These are phyloP conservation scores for Calonectris borealis DNA, from an alignment of 2,113 vertebrate genomes.

Conservation along the genomic window DNA sequence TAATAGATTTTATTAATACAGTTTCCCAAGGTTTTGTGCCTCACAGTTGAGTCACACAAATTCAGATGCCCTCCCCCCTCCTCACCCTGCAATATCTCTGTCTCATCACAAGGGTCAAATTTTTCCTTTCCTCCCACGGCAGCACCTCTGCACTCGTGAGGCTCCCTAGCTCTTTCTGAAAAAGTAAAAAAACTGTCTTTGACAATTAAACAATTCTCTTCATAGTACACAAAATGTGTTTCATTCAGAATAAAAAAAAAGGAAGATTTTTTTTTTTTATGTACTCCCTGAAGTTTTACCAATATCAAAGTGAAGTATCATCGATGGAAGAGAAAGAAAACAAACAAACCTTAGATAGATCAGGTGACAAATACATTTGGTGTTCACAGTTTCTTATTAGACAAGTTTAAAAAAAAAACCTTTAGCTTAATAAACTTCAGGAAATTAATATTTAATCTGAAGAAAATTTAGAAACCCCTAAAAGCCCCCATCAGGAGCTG, in stretches of 20 bases:
- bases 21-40: background rate
- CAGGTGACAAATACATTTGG: background rate
- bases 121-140: background rate
- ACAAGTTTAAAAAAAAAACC: background rate
- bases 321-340: background rate
- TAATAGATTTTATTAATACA: background rate
- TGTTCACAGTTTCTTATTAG: background rate
- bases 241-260: background rate
- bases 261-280: background rate
- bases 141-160: background rate
- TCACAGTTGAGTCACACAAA: background rate
- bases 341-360: background rate
- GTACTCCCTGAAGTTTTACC: background rate
- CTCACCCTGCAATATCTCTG: background rate
- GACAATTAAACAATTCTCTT: background rate
- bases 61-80: background rate
- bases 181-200: background rate
- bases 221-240: background rate
- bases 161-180: background rate
- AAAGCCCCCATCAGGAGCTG: background rate
- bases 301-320: background rate
- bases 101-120: fast-evolving
- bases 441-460: background rate
- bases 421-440: background rate
- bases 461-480: background rate